Base-by-base conservation (phyloP, 1,140 invertebrate species). In the Arion vulgaris region DNA sequence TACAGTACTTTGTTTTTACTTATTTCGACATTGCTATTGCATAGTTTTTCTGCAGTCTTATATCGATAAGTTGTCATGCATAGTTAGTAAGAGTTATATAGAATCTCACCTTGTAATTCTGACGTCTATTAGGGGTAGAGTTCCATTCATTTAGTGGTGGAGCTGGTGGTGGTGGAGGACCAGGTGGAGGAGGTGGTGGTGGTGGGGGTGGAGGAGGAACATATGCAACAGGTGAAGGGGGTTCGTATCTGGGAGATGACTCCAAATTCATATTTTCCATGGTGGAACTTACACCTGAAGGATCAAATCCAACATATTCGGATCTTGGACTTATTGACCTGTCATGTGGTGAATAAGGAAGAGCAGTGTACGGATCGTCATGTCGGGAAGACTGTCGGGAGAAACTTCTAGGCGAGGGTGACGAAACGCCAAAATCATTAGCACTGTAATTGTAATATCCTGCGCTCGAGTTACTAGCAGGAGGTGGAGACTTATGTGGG, bases 131-230 rank as follows among this genome's bases (percentile, higher is more conserved):
- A 2, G 80, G 32, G n/a, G 80, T 82, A 28, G 81, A 28, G 38
- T 36, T 83, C 41, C 41, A 77, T n/a, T 83, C 41, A 71, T 66
- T 39, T 19, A 74, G 57, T 19, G 73, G 66, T 32, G 82, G 51
- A 17, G 77, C 76, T 38, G 82, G 49, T 7, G 76, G 53, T 4
- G 53, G 53, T n/a, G 53, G 53, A 11, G 53, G 53, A 23, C 87
- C 87, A 51, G 89, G 89, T 71, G 88, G 86, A 26, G 84, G 86
- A 15, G 77, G 49, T 75, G 85, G 86, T 78, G 86, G 86, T 57
- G 87, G 87, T 32, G 87, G 85, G 23, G 88, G 87, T 51, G 89
- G 89, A 72, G 88, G 86, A 34, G 84, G 86, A n/a, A n/a, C n/a
- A n/a, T n/a, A n/a, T 36, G 87, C 85, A 75, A 86, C 85, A 36